These are phyloP conservation scores for Terrapene triunguis DNA, from an alignment of 2,113 vertebrate species.

Conservation along the genomic window DNA sequence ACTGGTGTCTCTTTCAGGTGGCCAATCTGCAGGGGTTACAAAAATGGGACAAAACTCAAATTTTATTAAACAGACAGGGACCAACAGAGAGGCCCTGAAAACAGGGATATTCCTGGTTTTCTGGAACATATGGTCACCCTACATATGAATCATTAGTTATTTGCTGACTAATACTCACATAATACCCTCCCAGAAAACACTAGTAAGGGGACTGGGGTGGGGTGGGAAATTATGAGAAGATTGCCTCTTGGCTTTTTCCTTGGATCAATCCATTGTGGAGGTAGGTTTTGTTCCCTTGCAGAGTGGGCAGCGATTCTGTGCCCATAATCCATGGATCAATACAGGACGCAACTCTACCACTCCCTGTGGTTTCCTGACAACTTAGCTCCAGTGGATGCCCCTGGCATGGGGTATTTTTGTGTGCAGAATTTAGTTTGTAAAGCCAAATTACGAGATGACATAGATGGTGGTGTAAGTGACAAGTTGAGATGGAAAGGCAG, in stretches of 20 bases:
- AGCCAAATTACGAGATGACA: neutral
- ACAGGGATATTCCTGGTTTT: neutral
- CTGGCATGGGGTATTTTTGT: neutral
- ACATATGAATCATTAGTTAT: neutral
- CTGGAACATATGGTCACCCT: neutral
- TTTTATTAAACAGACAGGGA: fast-evolving
- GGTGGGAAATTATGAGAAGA: neutral
- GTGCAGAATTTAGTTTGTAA: no score
- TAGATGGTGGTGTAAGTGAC: neutral
- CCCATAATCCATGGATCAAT: neutral
- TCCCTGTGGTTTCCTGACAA: neutral
- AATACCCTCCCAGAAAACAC: neutral
- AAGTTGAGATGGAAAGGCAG: neutral
- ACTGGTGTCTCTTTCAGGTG: neutral
- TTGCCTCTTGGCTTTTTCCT: fast-evolving
- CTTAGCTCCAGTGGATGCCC: no score
- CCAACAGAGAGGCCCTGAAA: neutral
- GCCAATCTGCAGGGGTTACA: neutral
- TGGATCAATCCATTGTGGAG: neutral
- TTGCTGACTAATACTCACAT: neutral
- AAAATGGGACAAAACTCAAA: neutral
- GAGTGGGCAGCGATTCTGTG: neutral
- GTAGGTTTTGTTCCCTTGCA: neutral
- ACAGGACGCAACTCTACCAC: neutral
- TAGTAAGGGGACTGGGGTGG: neutral